Conservation (phyloP, 2,113 vertebrate species). For the Aegithalos caudatus region DNA sequence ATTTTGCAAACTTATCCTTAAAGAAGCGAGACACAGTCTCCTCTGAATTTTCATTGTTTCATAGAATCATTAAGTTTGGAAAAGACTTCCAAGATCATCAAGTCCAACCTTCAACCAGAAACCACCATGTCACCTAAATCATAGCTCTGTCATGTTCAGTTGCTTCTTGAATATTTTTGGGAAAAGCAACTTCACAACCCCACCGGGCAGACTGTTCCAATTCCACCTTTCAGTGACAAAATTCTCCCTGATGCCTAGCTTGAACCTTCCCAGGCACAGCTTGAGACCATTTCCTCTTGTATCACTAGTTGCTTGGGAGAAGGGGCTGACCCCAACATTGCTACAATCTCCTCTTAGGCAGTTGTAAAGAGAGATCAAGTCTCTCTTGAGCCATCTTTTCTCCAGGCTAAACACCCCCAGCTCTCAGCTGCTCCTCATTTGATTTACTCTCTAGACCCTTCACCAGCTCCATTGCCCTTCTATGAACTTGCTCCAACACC, state of each 20-base stretch:
- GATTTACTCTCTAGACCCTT: neutral
- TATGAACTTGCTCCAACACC: neutral
- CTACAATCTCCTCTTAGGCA: neutral
- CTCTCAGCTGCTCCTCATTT: neutral
- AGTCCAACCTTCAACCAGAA: neutral
- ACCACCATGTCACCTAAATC: neutral
- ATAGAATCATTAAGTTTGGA: neutral
- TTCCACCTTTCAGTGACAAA: neutral
- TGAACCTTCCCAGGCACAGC: neutral
- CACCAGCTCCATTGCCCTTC: neutral
- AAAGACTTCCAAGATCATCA: neutral
- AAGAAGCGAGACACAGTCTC: neutral
- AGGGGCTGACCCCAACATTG: neutral
- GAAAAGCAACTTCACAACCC: fast-evolving
- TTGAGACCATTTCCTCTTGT: neutral
- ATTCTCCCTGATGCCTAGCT: neutral
- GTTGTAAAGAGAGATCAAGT: neutral
- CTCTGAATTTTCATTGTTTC: neutral
- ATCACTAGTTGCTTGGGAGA: fast-evolving
- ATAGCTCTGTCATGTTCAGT: neutral
- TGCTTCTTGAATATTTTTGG: neutral
- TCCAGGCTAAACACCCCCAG: neutral
- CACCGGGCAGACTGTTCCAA: neutral
- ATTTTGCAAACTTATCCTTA: neutral
- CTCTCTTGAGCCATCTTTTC: neutral